Conservation (phyloP, 2,113 vertebrate species). For the Larimichthys crocea region DNA sequence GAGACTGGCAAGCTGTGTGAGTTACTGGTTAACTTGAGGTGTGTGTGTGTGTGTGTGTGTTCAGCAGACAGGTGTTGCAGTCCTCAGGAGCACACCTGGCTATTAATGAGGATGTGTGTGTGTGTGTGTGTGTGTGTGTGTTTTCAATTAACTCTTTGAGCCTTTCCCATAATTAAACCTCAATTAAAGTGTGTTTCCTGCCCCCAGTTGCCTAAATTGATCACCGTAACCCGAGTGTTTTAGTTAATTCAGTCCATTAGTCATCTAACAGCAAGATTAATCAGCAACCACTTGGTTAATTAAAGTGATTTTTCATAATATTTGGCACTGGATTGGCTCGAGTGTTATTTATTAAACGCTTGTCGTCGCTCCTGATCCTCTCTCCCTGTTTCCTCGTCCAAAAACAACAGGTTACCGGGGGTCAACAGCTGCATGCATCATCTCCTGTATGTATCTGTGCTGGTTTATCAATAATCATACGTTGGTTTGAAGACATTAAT, state of each 20-base stretch:
- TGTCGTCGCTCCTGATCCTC: not conserved
- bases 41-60: constrained; percentile 31
- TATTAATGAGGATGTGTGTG: constrained; percentile 6
- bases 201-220: too few species aligned
- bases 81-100: constrained; percentile 43
- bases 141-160: not conserved
- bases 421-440: constrained; percentile 1
- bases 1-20: constrained; percentile 4
- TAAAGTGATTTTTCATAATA: not conserved
- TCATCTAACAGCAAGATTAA: not conserved
- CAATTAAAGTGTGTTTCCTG: not conserved
- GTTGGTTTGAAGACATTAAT: not conserved
- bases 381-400: not conserved
- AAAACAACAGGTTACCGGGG: constrained; percentile 23
- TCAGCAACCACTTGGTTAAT: not conserved
- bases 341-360: not conserved
- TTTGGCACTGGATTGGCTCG: not conserved
- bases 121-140: constrained; percentile 17
- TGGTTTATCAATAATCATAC: not conserved
- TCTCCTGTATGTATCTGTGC: not conserved
- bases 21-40: constrained; percentile 50
- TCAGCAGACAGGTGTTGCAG: constrained; percentile 47
- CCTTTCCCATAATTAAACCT: not conserved
- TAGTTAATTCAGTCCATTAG: not conserved
- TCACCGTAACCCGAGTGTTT: not conserved